Evolutionary conservation across 2,797 vertebrate species (phyloP).

Genomic region (Tragopan temminckii): DNA sequence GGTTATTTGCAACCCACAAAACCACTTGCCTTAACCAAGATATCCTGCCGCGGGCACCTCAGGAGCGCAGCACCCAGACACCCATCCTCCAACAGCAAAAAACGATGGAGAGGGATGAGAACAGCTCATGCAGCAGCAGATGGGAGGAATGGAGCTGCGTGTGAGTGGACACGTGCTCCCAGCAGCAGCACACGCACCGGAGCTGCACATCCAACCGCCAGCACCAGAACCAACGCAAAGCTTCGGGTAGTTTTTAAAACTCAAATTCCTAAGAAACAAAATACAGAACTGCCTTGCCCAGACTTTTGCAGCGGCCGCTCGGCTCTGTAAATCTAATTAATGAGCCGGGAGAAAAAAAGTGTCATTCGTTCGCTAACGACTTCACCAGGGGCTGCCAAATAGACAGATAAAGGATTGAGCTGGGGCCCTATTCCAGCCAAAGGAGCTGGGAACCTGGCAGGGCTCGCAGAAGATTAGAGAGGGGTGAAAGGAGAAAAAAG

Average conservation of each 20-base stretch:
- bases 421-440: conserved; percentile 45
- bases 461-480: conserved; percentile 48
- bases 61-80: not conserved
- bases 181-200: not conserved
- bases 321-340: conserved; percentile 66
- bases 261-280: conserved; percentile 32
- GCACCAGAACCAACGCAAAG: not conserved
- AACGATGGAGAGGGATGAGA: not conserved
- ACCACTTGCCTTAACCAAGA: conserved; percentile 36
- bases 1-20: conserved; percentile 49
- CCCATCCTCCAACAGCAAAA: not conserved
- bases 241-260: not conserved
- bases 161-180: not conserved
- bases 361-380: conserved; percentile 44
- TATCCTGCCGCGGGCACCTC: conserved; percentile 28
- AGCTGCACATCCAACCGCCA: not conserved
- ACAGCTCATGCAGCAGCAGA: not conserved
- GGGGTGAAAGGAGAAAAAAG: conserved; percentile 8
- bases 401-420: conserved; percentile 74
- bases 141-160: not conserved
- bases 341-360: conserved; percentile 33
- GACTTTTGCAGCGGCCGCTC: not conserved
- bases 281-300: conserved; percentile 43
- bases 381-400: conserved; percentile 54
- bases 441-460: conserved; percentile 73